phyloP scores from a whole-genome alignment of 2,888 invertebrate genomes.

The Nephrotoma appendiculata region DNA sequence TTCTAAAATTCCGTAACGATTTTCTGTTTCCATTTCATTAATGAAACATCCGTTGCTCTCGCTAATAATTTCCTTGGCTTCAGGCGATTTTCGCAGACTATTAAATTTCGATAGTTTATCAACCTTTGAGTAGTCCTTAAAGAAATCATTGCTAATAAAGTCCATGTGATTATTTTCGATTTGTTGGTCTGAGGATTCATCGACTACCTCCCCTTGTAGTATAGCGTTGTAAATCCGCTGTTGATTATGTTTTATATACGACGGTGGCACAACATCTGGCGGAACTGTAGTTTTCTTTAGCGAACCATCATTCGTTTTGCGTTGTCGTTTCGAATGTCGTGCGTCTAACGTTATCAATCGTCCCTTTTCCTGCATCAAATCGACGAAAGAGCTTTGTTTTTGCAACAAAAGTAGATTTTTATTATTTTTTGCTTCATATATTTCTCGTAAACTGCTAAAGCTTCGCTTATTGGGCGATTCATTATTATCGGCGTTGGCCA shows the following conservation, averaged over 20 bases:
- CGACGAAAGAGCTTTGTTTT: conserved; percentile 18
- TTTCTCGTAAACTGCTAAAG: conserved; percentile 57
- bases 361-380: conserved; percentile 35
- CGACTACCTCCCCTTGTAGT: not conserved
- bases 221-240: not conserved
- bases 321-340: conserved; percentile 57
- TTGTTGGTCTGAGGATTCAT: conserved; percentile 15
- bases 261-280: conserved; percentile 50
- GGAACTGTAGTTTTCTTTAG: conserved; percentile 34
- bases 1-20: conserved; percentile 5
- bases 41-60: not conserved
- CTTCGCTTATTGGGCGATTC: conserved; percentile 33
- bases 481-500: conserved; percentile 6
- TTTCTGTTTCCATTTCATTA: not conserved
- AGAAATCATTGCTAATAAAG: not conserved
- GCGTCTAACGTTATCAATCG: conserved; percentile 54
- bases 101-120: conserved; percentile 3
- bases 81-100: not conserved
- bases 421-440: conserved; percentile 49
- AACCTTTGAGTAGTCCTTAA: not conserved
- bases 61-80: not conserved
- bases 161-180: not conserved
- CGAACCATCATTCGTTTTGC: conserved; percentile 24
- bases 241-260: not conserved
- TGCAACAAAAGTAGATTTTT: conserved; percentile 22